A percentile compares a stretch with the other conserved stretches of the same genome.
Conservation (phyloP, 2,888 invertebrate genomes). For the Sympetrum striolatum region DNA sequence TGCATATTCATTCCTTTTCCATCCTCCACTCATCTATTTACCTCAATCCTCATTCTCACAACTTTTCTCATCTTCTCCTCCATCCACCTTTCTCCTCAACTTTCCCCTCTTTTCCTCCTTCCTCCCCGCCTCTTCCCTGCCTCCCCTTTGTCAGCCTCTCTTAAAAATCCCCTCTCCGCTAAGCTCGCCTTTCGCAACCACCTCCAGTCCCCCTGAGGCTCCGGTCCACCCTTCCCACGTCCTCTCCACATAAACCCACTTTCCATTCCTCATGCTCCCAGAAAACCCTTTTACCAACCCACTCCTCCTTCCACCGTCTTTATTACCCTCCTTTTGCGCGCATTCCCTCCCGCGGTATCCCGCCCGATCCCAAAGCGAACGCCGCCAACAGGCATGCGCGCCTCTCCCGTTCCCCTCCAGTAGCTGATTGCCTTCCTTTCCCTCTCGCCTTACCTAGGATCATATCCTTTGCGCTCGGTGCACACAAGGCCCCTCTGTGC, state of each 20-base stretch:
- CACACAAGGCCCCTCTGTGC: background rate
- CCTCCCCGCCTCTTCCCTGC: background rate
- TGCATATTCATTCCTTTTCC: too few relatives aligned
- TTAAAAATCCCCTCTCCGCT: background rate
- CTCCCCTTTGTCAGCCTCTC: background rate
- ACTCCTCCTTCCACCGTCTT: background rate
- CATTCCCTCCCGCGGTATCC: background rate
- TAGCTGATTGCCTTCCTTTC: background rate
- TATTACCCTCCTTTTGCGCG: background rate
- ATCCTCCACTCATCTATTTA: too few relatives aligned
- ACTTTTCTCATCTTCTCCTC: background rate
- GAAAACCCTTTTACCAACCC: background rate
- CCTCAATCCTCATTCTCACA: too few relatives aligned
- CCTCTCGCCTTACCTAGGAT: background rate
- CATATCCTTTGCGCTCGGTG: background rate
- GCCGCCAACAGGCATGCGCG: background rate
- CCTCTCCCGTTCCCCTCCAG: background rate
- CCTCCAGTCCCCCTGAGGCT: background rate
- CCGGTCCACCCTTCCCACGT: background rate
- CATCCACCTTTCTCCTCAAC: too few relatives aligned
- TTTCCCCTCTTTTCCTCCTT: background rate
- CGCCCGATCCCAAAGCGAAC: background rate
- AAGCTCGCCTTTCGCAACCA: background rate
- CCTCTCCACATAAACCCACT: background rate
- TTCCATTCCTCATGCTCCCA: background rate